Evolutionary conservation across 2,797 vertebrate genomes (phyloP).

Genomic region (Masticophis lateralis): DNA sequence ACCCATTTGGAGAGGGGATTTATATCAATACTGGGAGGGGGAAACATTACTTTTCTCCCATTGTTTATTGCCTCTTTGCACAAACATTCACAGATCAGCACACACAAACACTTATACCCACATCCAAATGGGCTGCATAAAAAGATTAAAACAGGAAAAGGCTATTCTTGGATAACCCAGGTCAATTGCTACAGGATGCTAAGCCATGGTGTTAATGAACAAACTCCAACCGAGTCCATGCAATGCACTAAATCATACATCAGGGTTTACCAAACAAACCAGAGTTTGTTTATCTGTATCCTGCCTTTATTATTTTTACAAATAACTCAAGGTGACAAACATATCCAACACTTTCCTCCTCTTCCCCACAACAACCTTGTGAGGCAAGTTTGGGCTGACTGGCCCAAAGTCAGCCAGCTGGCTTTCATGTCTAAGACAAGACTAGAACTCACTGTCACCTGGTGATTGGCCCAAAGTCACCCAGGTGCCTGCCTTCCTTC

Average conservation of each 20-base stretch:
- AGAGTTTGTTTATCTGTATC: not conserved
- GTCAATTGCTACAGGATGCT: not conserved
- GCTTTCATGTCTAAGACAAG: not conserved
- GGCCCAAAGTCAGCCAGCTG: not conserved
- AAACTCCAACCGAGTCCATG: not conserved
- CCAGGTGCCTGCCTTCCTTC: not conserved
- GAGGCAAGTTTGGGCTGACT: not conserved
- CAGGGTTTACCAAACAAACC: not conserved
- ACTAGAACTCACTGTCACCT: not conserved
- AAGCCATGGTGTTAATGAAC: not conserved
- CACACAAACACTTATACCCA: not conserved
- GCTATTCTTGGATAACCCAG: not conserved
- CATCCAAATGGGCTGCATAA: not conserved
- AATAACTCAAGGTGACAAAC: not conserved
- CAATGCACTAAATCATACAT: not conserved
- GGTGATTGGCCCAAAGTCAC: not conserved
- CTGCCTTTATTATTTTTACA: not conserved
- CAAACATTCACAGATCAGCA: not conserved
- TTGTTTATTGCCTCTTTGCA: not conserved
- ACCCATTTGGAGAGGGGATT: not conserved
- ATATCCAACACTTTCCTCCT: not conserved
- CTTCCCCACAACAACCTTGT: not conserved
- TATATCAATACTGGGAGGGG: not conserved
- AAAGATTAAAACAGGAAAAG: not conserved
- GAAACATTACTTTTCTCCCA: not conserved